These are phyloP conservation scores for Sternarchorhynchus goeldii DNA, from an alignment of 2,797 vertebrate species.

Conservation along the genomic window DNA sequence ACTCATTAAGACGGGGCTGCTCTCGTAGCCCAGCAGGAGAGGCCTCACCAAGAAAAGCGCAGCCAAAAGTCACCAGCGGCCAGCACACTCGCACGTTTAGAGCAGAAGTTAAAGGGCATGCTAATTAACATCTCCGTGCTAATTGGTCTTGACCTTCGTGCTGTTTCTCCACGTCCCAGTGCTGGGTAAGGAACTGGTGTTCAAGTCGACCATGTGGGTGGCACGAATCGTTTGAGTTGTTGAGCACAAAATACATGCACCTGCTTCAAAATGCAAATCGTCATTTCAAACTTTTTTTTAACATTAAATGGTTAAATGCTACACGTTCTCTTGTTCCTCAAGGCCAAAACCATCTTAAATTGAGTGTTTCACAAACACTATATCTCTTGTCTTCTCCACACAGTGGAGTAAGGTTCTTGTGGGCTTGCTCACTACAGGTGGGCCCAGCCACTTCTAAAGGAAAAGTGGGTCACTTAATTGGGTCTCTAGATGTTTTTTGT, in stretches of 20 bases:
- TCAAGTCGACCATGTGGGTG: slow-evolving; percentile 4
- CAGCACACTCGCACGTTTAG: slow-evolving; percentile 32
- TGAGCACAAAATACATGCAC: background rate
- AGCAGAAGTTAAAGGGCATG: slow-evolving; percentile 44
- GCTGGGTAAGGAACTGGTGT: background rate
- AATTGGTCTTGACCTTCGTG: slow-evolving; percentile 46
- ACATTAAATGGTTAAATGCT: background rate
- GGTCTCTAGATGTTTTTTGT: slow-evolving; percentile 6
- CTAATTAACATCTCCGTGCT: slow-evolving; percentile 52
- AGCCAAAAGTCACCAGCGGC: slow-evolving; percentile 43
- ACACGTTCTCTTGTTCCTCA: background rate
- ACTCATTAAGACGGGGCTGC: slow-evolving; percentile 52
- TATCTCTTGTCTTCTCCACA: background rate
- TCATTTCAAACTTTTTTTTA: background rate
- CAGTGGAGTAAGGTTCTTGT: slow-evolving; percentile 10
- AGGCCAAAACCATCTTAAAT: slow-evolving; percentile 21
- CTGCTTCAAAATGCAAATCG: background rate
- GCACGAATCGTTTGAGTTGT: background rate
- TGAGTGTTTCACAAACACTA: slow-evolving; percentile 18
- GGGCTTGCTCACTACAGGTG: slow-evolving; percentile 18
- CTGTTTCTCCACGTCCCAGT: background rate
- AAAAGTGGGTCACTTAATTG: slow-evolving; percentile 16
- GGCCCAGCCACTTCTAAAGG: background rate
- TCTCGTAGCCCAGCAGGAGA: slow-evolving; percentile 38
- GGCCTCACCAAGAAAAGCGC: slow-evolving; percentile 32